phyloP scores from a whole-genome alignment of 2,888 invertebrate genomes.

The Pharmacophagus antenor region DNA sequence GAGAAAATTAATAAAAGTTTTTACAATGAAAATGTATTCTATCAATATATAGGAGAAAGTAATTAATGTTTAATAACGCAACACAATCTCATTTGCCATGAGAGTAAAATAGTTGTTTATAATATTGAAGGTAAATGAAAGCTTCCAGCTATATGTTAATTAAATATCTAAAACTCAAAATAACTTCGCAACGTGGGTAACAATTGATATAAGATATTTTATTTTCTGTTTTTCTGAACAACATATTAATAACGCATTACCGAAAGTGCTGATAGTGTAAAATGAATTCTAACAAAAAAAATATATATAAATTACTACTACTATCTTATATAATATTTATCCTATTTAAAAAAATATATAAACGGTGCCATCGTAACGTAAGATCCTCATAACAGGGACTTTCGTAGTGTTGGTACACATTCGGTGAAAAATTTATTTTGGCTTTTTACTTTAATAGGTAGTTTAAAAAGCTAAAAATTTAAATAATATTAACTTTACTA shows the following conservation, averaged over 20 bases:
- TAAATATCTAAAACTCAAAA: slow-evolving; percentile 5
- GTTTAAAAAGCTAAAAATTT: not conserved
- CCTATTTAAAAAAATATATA: too few species aligned
- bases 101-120: slow-evolving; percentile 1
- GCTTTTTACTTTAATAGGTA: not conserved
- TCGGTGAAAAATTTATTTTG: too few species aligned
- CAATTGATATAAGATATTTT: too few species aligned
- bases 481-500: not conserved
- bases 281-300: too few species aligned
- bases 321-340: too few species aligned
- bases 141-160: not conserved
- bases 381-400: too few species aligned
- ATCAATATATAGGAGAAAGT: not conserved
- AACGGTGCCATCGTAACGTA: too few species aligned
- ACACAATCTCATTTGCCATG: not conserved
- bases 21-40: not conserved
- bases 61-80: not conserved
- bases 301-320: too few species aligned
- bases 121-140: not conserved
- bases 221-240: too few species aligned
- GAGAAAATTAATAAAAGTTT: not conserved
- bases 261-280: too few species aligned
- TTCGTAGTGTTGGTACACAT: too few species aligned
- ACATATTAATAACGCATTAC: too few species aligned
- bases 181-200: not conserved